Evolutionary conservation across 2,113 vertebrate species (phyloP).

Genomic region (Ctenodactylus gundi): DNA sequence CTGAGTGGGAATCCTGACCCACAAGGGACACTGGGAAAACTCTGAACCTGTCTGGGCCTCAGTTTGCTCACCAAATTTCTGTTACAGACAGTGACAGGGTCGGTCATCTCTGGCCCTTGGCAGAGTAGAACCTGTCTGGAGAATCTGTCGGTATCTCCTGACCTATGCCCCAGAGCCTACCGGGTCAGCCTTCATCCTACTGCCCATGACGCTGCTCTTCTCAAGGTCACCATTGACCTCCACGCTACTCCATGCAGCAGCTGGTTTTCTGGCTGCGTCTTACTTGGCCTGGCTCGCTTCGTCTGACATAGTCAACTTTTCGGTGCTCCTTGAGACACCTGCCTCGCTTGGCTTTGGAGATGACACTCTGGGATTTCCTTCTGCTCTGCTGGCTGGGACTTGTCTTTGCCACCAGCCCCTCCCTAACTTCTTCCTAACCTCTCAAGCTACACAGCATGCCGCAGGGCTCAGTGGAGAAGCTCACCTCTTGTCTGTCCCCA

Average conservation of each 20-base stretch:
- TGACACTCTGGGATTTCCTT: not conserved
- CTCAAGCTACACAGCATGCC: not conserved
- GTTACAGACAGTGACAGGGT: not conserved
- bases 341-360: not conserved
- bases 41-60: not conserved
- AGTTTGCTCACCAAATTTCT: not conserved
- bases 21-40: not conserved
- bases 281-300: not conserved
- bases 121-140: not conserved
- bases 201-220: not conserved
- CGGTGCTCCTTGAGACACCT: not conserved
- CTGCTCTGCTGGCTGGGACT: constrained; percentile 1
- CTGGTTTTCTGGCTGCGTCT: not conserved
- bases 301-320: not conserved
- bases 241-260: not conserved
- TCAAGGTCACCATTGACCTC: not conserved
- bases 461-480: constrained; percentile 26
- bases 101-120: not conserved
- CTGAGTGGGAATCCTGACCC: not conserved
- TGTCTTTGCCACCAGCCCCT: not conserved
- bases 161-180: not conserved
- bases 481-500: not conserved
- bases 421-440: constrained; percentile 50
- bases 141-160: not conserved
- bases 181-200: not conserved